These are phyloP conservation scores for Maniola jurtina DNA, from an alignment of 1,140 invertebrate genomes.

Conservation along the genomic window DNA sequence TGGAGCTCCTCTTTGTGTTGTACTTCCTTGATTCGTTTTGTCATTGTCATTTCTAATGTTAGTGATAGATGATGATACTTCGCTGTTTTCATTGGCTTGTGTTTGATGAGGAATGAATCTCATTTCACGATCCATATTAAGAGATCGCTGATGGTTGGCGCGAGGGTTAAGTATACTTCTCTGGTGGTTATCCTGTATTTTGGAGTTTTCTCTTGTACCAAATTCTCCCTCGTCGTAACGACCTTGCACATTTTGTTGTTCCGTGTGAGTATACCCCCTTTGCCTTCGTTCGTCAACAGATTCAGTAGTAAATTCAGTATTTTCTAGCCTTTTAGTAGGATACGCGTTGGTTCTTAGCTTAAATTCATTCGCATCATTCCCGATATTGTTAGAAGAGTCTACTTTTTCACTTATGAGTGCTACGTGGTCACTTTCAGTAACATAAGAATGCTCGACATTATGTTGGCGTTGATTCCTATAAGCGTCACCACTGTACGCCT, in stretches of 20 bases:
- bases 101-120: no score
- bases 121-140: background rate
- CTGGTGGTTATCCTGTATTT: background rate
- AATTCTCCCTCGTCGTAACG: background rate
- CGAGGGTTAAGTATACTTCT: background rate
- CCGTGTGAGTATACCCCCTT: background rate
- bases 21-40: no score
- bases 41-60: background rate
- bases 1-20: background rate
- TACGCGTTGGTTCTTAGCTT: constrained; percentile 14
- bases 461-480: background rate
- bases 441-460: background rate
- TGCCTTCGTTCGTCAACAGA: background rate
- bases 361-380: constrained; percentile 5
- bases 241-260: background rate
- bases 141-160: background rate
- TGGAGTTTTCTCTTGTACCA: background rate
- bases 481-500: background rate
- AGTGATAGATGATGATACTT: background rate
- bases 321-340: background rate
- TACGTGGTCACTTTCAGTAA: constrained; percentile 12
- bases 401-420: constrained; percentile 12
- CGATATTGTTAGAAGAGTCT: constrained; percentile 7
- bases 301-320: background rate
- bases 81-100: no score